Evolutionary conservation across 2,888 invertebrate species (phyloP), one percentile per base, ranked within the genome.

Genomic region (Nomada fabriciana): DNA sequence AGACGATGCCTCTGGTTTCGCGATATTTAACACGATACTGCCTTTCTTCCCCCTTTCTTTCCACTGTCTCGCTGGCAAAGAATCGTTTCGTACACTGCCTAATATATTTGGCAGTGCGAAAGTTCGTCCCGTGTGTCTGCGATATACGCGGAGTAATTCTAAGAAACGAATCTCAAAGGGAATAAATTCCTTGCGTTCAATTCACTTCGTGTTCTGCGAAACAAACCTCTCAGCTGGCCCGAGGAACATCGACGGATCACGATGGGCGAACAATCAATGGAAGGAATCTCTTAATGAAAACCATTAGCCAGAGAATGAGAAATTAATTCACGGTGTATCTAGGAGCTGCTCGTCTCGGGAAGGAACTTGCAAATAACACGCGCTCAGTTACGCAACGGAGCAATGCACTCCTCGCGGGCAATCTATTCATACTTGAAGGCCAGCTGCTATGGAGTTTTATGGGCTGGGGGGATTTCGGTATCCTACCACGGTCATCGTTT

Each of bases 371-470:
- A 87, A 90, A 90, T 89, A 88, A 90, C 87, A 83, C 78, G 65
- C 76, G 76, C 69, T 50, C 61, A 79, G 86, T 93, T 93, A 90
- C 92, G 92, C 89, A 92, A 93, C 89, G 89, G 91, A 90, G 91
- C 92, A 92, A 90, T 93, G 92, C 92, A 93, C 93, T 93, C 93
- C 86, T 89, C 86, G 86, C 83, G 87, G 81, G 86, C 86, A 89
- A 81, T 91, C 92, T 93, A 92, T 93, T 91, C 92, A 90, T 91
- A 90, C 87, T 86, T 71, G 91, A 93, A 93, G 93, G 92, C 91
- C 91, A 90, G 89, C 90, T 87, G 88, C 85, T 81, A 57, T 61
- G 76, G 50, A 73, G 76, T 77, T 84, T 80, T 74, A 80, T 63
- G 73, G 65, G 74, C 79, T 80, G 71, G 61, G 73, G 7, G 76